These are phyloP conservation scores for Biston betularia DNA, from an alignment of 2,888 invertebrate species.

Conservation along the genomic window DNA sequence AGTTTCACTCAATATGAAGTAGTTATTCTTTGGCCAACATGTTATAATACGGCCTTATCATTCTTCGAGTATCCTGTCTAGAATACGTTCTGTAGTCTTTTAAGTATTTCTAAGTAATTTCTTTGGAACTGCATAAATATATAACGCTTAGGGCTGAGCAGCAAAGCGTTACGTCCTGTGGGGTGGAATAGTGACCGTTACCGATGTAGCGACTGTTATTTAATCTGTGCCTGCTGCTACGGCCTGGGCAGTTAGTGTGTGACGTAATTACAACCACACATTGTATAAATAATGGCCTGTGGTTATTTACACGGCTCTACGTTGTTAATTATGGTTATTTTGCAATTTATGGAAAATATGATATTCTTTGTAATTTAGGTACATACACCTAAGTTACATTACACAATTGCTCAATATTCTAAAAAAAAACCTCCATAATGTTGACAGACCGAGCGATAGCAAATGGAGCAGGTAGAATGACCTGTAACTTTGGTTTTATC, in stretches of 20 bases:
- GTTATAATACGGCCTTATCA: too few species aligned
- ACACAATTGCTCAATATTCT: background rate
- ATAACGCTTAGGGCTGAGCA: conserved; percentile 58
- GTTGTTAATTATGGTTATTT: conserved; percentile 9
- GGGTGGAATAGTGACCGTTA: conserved; percentile 56
- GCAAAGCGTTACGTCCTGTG: conserved; percentile 47
- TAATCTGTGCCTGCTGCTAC: conserved; percentile 16
- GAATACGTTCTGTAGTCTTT: background rate
- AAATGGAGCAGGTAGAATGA: too few species aligned
- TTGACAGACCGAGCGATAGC: too few species aligned
- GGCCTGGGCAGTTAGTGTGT: conserved; percentile 11
- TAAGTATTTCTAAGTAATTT: background rate
- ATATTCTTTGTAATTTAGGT: background rate
- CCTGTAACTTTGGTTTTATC: too few species aligned
- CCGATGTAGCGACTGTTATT: conserved; percentile 3
- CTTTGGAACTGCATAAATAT: conserved; percentile 56
- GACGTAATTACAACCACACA: conserved; percentile 27
- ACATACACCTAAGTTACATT: background rate
- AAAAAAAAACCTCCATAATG: too few species aligned
- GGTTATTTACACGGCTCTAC: conserved; percentile 14
- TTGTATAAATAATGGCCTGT: conserved; percentile 19
- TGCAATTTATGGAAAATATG: conserved; percentile 14
- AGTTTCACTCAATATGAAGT: too few species aligned
- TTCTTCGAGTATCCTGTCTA: too few species aligned
- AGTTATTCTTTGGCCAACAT: too few species aligned